A percentile compares a stretch with the other conserved stretches of the same genome.
These are phyloP conservation scores for Drosophila nannoptera DNA, from an alignment of 1,140 invertebrate genomes.

Conservation along the genomic window DNA sequence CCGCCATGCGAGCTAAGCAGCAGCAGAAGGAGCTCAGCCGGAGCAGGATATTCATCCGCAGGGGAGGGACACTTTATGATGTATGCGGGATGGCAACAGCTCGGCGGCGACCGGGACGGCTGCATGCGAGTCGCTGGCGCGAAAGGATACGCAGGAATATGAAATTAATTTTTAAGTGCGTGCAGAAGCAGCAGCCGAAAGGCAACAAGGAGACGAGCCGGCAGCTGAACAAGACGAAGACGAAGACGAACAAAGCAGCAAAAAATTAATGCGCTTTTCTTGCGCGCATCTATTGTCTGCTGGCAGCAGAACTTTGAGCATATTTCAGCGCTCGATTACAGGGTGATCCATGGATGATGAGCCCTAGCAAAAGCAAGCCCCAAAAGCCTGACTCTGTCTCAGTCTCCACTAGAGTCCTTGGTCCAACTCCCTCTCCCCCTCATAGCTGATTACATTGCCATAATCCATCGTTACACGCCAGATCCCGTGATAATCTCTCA, in stretches of 20 bases:
- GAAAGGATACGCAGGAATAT: slow-evolving; percentile 66
- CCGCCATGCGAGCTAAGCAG: slow-evolving; percentile 62
- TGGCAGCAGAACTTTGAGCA: slow-evolving; percentile 61
- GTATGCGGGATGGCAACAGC: slow-evolving; percentile 40
- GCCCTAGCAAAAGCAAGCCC: no score
- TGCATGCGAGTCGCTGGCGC: slow-evolving; percentile 55
- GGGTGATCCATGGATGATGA: no score
- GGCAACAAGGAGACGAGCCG: slow-evolving; percentile 4
- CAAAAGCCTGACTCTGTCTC: no score
- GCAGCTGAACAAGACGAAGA: not conserved
- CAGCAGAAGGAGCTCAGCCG: slow-evolving; percentile 25
- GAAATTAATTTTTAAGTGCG: slow-evolving; percentile 78
- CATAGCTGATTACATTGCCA: not conserved
- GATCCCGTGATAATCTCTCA: not conserved
- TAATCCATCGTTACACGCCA: not conserved
- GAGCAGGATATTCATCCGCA: slow-evolving; percentile 43
- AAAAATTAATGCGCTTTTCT: slow-evolving; percentile 71
- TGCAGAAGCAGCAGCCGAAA: slow-evolving; percentile 51
- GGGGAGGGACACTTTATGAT: slow-evolving; percentile 42
- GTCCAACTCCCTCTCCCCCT: no score
- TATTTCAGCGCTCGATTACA: slow-evolving; percentile 45
- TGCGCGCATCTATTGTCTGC: slow-evolving; percentile 68
- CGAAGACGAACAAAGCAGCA: slow-evolving; percentile 25
- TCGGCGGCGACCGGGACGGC: slow-evolving; percentile 18
- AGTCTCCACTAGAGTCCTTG: no score